Evolutionary conservation across 2,888 invertebrate genomes (phyloP).

Genomic region (Dastarcus helophoroides): DNA sequence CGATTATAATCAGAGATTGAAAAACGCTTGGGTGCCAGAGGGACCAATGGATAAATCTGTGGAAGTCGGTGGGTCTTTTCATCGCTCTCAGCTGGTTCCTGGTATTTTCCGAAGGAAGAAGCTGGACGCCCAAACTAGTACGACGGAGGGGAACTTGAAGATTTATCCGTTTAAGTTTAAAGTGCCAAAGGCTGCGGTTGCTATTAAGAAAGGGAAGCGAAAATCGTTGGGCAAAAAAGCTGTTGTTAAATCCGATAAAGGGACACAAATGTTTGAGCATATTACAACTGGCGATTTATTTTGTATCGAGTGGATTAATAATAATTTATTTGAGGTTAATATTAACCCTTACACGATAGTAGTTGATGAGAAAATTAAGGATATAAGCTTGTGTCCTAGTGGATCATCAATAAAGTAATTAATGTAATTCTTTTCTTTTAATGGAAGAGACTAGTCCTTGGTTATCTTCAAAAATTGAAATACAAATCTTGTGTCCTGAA

Average conservation of each 20-base stretch:
- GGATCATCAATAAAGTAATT: too few relatives aligned
- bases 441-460: too few relatives aligned
- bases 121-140: not conserved
- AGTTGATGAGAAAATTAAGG: conserved; percentile 23
- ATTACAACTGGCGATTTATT: conserved; percentile 24
- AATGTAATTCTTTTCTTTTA: too few relatives aligned
- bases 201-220: not conserved
- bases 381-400: too few relatives aligned
- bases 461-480: too few relatives aligned
- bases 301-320: conserved; percentile 27
- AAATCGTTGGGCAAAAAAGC: not conserved
- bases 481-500: too few relatives aligned
- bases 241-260: conserved; percentile 7
- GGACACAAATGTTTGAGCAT: conserved; percentile 25
- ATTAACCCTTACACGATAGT: conserved; percentile 23
- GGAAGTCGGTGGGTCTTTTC: too few relatives aligned
- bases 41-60: too few relatives aligned
- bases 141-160: conserved; percentile 20
- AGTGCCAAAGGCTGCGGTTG: not conserved
- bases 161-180: not conserved
- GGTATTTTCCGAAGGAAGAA: too few relatives aligned
- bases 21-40: too few relatives aligned
- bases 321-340: conserved; percentile 23
- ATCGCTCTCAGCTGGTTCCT: too few relatives aligned
- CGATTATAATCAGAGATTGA: too few relatives aligned